Evolutionary conservation across 2,888 invertebrate species (phyloP), one percentile per base, ranked within the genome.

Genomic region (Aspidapion aeneum): DNA sequence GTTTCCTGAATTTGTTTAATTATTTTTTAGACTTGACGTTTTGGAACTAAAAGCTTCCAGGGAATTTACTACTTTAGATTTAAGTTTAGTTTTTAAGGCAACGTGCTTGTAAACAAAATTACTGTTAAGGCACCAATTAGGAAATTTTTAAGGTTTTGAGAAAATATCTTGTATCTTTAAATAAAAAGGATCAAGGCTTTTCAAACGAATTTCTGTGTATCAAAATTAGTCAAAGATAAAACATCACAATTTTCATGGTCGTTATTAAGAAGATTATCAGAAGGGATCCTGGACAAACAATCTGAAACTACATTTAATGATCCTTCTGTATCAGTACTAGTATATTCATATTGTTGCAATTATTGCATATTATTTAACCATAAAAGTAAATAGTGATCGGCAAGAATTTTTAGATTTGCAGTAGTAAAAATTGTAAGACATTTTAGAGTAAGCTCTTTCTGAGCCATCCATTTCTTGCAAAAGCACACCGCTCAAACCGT

Each of bases 401-500:
- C 70, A 9, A 71, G 64, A 1, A 69, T 59, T 35, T 35, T 35
- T 35, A 35, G 35, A 35, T 35, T 35, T 35, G 35, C 3, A 12
- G 35, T 35, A 35, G 58, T 1, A 64, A 60, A 56, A 69, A 69
- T 48, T 57, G 22, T 57, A 56, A 18, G 63, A 64, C 17, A 70
- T 55, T 22, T 62, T 50, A 62, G n/a, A n/a, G n/a, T n/a, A n/a
- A 61, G 63, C 63, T n/a, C 52, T 57, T 55, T 70, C 66, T 18
- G 58, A 60, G 7, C 63, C 68, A 35, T 66, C 57, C 16, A 61
- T 56, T 18, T 50, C 51, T 61, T 71, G 69, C 17, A 61, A 58
- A 18, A 71, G 60, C 1, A 76, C 70, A 18, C 67, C 72, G 0
- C 72, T 74, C 17, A 76, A 7, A 2, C 70, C 75, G 2, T 51